These are phyloP conservation scores for Acronicta alni DNA, from an alignment of 2,888 invertebrate genomes.

Conservation along the genomic window DNA sequence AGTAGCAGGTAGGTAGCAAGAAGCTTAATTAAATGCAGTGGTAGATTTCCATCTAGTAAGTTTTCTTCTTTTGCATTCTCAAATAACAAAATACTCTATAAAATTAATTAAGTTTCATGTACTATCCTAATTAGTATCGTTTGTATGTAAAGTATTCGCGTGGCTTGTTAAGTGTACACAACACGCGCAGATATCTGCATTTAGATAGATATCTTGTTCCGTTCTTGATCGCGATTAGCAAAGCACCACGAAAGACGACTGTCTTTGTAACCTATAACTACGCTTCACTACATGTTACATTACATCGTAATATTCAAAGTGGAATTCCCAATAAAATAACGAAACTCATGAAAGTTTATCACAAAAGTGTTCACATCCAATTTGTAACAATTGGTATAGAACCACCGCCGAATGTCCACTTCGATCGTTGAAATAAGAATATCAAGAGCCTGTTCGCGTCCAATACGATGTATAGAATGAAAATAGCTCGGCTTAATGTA, in stretches of 20 bases:
- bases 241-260: constrained; percentile 47
- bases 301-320: constrained; percentile 20
- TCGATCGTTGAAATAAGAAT: constrained; percentile 68
- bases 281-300: constrained; percentile 17
- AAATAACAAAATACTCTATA: constrained; percentile 8
- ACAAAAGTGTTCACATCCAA: constrained; percentile 75
- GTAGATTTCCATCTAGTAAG: not conserved
- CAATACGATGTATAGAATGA: constrained; percentile 66
- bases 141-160: constrained; percentile 45
- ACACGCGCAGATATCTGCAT: constrained; percentile 64
- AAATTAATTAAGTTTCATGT: constrained; percentile 47
- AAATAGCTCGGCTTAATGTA: constrained; percentile 71
- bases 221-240: constrained; percentile 59
- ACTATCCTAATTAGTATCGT: constrained; percentile 45
- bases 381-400: constrained; percentile 77
- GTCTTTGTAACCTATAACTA: constrained; percentile 18
- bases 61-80: too few relatives aligned
- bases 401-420: constrained; percentile 70
- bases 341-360: constrained; percentile 67
- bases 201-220: constrained; percentile 67
- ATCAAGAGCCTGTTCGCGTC: constrained; percentile 70
- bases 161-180: constrained; percentile 53
- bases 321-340: constrained; percentile 45
- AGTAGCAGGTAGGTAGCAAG: not conserved
- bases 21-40: not conserved